These are phyloP conservation scores for Machimus atricapillus DNA, from an alignment of 2,888 invertebrate species.

Conservation along the genomic window DNA sequence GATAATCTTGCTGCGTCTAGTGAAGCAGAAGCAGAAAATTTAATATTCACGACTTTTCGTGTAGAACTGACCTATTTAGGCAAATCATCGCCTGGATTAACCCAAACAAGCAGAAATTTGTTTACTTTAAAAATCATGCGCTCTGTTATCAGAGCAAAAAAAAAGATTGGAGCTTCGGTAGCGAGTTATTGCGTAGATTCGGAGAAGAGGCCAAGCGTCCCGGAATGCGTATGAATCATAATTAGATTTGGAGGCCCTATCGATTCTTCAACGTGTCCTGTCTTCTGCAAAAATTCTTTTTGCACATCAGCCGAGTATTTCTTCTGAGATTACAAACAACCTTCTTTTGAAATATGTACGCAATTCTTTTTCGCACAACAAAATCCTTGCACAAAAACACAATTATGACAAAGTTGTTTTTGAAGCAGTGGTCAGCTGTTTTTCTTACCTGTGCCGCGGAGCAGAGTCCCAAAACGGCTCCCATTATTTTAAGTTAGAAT, in stretches of 20 bases:
- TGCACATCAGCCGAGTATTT: not conserved
- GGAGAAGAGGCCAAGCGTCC: not conserved
- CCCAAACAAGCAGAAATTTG: not conserved
- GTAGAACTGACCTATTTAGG: not conserved
- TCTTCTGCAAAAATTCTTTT: not conserved
- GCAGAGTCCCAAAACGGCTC: constrained; percentile 70
- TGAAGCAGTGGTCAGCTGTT: constrained; percentile 92
- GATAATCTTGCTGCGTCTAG: too few relatives aligned
- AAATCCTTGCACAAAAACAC: not conserved
- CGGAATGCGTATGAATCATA: not conserved
- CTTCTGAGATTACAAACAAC: too few relatives aligned
- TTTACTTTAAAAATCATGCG: not conserved
- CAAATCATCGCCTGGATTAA: not conserved
- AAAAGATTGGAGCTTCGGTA: not conserved
- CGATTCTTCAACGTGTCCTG: constrained; percentile 46
- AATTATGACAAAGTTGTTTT: not conserved
- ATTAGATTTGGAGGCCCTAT: constrained; percentile 40
- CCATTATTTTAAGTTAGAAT: constrained; percentile 61
- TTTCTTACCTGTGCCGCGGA: constrained; percentile 72
- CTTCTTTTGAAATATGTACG: too few relatives aligned
- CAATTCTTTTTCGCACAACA: constrained; percentile 33
- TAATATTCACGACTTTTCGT: not conserved
- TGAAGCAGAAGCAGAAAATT: not conserved
- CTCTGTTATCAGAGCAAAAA: not conserved
- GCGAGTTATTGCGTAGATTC: not conserved